Evolutionary conservation across 1,140 invertebrate genomes (phyloP).

Genomic region (Drosophila mojavensis): DNA sequence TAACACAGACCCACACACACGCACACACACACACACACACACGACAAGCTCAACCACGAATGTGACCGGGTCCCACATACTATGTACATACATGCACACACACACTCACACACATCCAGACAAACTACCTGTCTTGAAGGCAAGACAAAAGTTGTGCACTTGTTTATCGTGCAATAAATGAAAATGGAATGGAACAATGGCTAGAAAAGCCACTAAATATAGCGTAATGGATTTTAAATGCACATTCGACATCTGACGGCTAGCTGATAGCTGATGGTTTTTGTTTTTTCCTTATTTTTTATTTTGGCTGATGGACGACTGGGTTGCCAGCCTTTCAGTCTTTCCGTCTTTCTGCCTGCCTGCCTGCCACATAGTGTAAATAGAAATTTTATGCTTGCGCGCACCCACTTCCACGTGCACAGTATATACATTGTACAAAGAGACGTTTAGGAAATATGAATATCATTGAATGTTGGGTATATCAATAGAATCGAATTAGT

Average conservation of each 20-base stretch:
- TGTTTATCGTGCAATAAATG: slow-evolving; percentile 58
- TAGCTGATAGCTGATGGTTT: slow-evolving; percentile 47
- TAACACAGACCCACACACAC: slow-evolving; percentile 5
- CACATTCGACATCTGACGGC: slow-evolving; percentile 55
- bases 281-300: not conserved
- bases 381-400: slow-evolving; percentile 45
- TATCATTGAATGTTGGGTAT: slow-evolving; percentile 23
- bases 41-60: slow-evolving; percentile 18
- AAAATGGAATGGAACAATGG: slow-evolving; percentile 59
- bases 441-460: slow-evolving; percentile 18
- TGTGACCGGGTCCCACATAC: slow-evolving; percentile 6
- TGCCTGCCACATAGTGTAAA: slow-evolving; percentile 47
- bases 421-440: slow-evolving; percentile 8
- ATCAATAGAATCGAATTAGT: slow-evolving; percentile 25
- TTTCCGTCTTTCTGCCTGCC: not conserved
- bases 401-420: slow-evolving; percentile 9
- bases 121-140: slow-evolving; percentile 45
- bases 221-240: slow-evolving; percentile 67
- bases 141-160: slow-evolving; percentile 37
- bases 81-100: not conserved
- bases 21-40: not conserved
- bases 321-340: too few relatives aligned
- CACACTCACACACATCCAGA: not conserved
- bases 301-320: too few relatives aligned
- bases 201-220: slow-evolving; percentile 59